These are phyloP conservation scores for Lytechinus pictus DNA, from an alignment of 35 echinoderm and acorn worm genomes.

Conservation along the genomic window DNA sequence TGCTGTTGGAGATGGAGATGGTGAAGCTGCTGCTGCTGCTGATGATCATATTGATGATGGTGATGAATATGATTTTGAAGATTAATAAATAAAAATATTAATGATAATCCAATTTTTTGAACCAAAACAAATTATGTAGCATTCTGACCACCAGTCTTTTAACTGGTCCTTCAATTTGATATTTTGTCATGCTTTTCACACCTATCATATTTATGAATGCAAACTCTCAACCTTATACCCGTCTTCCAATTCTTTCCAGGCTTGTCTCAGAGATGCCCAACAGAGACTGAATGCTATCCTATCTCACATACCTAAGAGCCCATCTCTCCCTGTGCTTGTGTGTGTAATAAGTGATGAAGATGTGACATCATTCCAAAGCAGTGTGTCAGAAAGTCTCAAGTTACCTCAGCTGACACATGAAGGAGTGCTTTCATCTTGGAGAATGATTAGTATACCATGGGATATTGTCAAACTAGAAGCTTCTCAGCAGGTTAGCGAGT, in stretches of 20 bases:
- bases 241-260: constrained; percentile 23
- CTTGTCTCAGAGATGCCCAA: constrained; percentile 49
- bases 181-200: too few relatives aligned
- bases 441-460: neutral
- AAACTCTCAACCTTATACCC: too few relatives aligned
- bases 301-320: constrained; percentile 43
- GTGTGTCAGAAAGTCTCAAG: neutral
- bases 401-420: neutral
- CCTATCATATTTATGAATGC: too few relatives aligned
- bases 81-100: too few relatives aligned
- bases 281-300: constrained; percentile 62
- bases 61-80: too few relatives aligned
- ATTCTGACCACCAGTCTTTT: too few relatives aligned
- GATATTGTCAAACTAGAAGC: constrained; percentile 30
- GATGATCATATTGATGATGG: too few relatives aligned
- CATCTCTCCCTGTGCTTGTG: constrained; percentile 62
- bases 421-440: neutral
- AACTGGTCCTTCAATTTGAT: too few relatives aligned
- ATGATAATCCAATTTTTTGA: too few relatives aligned
- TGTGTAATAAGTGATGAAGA: constrained; percentile 51
- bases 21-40: too few relatives aligned
- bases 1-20: too few relatives aligned
- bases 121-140: too few relatives aligned
- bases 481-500: constrained; percentile 46
- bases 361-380: constrained; percentile 20